Evolutionary conservation across 2,888 invertebrate genomes (phyloP).

Genomic region (Epistrophe grossulariae): DNA sequence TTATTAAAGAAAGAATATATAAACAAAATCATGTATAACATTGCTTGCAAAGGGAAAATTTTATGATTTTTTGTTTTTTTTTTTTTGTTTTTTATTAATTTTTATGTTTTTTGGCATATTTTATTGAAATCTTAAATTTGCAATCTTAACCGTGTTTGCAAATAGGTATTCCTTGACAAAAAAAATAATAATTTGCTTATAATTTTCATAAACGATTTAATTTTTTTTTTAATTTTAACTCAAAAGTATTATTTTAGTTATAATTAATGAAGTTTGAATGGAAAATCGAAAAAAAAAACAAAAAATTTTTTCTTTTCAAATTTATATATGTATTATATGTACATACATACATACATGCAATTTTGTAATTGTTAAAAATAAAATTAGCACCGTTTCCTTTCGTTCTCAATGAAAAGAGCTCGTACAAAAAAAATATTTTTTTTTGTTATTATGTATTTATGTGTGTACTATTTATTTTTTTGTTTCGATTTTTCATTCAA

Average conservation of each 20-base stretch:
- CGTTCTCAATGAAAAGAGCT: conserved; percentile 35
- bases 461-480: neutral
- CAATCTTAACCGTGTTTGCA: conserved; percentile 40
- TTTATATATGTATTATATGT: no score
- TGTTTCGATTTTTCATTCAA: conserved; percentile 53
- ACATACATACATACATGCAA: neutral
- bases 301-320: neutral
- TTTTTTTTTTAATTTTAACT: conserved; percentile 34
- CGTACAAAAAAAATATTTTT: conserved; percentile 17
- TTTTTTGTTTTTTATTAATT: conserved; percentile 17
- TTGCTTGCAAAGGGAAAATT: conserved; percentile 58
- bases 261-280: conserved; percentile 49
- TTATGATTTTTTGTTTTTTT: conserved; percentile 16
- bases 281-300: conserved; percentile 49
- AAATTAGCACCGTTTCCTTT: conserved; percentile 48
- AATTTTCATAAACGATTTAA: conserved; percentile 43
- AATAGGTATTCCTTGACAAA: conserved; percentile 21
- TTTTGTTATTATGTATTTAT: neutral
- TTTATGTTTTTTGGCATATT: conserved; percentile 63
- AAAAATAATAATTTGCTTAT: conserved; percentile 35
- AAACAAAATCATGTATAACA: conserved; percentile 38
- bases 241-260: conserved; percentile 50
- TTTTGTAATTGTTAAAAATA: conserved; percentile 6
- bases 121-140: conserved; percentile 64
- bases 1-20: conserved; percentile 17